Evolutionary conservation across 2,113 vertebrate genomes (phyloP).

Genomic region (Argyrosomus japonicus): DNA sequence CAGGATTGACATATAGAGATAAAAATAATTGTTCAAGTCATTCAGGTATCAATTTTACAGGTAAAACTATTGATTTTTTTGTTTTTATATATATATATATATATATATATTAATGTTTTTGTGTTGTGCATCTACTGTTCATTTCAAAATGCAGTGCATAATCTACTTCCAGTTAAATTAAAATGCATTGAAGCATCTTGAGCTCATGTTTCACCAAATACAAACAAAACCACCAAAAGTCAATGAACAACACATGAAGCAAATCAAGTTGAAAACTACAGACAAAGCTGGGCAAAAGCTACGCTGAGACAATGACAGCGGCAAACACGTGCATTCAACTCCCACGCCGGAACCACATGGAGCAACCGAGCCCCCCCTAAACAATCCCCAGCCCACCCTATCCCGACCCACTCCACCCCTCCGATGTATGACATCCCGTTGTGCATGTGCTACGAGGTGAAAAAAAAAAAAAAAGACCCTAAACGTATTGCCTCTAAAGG

Average conservation of each 20-base stretch:
- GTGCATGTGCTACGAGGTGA: constrained; percentile 45
- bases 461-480: constrained; percentile 5
- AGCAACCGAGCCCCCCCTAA: constrained; percentile 42
- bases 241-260: background rate
- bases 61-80: no score
- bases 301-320: constrained; percentile 56
- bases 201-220: background rate
- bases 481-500: constrained; percentile 49
- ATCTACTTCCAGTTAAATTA: background rate
- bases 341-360: constrained; percentile 63
- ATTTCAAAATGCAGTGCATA: background rate
- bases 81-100: no score
- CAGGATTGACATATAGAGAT: no score
- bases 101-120: background rate
- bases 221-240: background rate
- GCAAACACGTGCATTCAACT: constrained; percentile 56
- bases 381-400: constrained; percentile 11
- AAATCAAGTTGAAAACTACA: background rate
- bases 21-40: no score
- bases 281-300: constrained; percentile 19
- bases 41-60: no score
- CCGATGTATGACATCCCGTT: constrained; percentile 57
- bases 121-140: background rate
- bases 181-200: background rate
- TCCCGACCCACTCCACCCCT: constrained; percentile 55